Evolutionary conservation across 1,140 invertebrate species (phyloP).

Genomic region (Drosophila busckii): DNA sequence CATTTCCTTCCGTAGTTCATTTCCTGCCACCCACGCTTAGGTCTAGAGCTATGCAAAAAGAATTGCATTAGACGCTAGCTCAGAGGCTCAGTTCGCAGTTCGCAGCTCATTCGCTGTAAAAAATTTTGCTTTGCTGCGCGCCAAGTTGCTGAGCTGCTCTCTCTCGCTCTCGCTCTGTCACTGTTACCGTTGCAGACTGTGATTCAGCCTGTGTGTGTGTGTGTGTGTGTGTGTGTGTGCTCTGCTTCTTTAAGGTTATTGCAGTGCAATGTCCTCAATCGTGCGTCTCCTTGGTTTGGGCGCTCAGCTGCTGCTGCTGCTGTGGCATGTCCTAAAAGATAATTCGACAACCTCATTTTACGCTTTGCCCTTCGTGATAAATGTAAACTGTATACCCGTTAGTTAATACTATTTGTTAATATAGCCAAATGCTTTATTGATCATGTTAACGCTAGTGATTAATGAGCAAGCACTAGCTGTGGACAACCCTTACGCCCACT

Average conservation of each 20-base stretch:
- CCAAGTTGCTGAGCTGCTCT: conserved; percentile 48
- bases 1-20: conserved; percentile 70
- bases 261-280: conserved; percentile 72
- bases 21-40: conserved; percentile 52
- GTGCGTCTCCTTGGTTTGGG: conserved; percentile 66
- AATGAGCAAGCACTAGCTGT: conserved; percentile 15
- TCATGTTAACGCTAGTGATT: conserved; percentile 8
- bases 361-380: conserved; percentile 56
- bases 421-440: too few species aligned
- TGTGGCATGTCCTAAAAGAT: conserved; percentile 37
- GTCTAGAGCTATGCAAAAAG: conserved; percentile 64
- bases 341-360: background rate
- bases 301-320: conserved; percentile 50
- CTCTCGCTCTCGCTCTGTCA: background rate
- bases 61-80: conserved; percentile 15
- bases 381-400: conserved; percentile 65
- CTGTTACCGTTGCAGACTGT: conserved; percentile 6
- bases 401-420: too few species aligned
- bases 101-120: too few species aligned
- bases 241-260: conserved; percentile 71
- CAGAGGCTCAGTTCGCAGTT: too few species aligned
- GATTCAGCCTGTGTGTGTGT: conserved; percentile 28
- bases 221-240: background rate
- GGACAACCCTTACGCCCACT: background rate
- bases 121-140: conserved; percentile 47